Base-by-base conservation (phyloP, 2,113 vertebrate genomes). In the Petroica traversi region DNA sequence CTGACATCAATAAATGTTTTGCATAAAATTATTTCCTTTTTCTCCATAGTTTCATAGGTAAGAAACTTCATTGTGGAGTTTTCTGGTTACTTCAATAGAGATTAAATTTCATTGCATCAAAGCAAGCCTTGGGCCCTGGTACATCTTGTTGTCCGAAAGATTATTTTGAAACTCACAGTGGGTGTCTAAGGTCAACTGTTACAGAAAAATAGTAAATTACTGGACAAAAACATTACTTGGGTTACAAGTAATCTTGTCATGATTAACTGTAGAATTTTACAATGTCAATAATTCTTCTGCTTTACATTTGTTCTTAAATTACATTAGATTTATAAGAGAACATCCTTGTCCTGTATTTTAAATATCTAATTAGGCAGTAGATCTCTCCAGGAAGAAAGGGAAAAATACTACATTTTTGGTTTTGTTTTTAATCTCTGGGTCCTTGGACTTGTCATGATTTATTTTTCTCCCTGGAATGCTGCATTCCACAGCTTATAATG, bases 401-500 rank as follows among this genome's bases (percentile, higher is more conserved):
- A 62, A 58, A 89, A 64, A 36, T 59, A 41, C 28, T 55, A 34
- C 22, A 59, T 84, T 89, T 68, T 79, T 82, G 9, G 66, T 88
- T 88, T 93, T 82, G 58, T 40, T 96, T 78, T 92, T 74, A 45
- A 54, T 85, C 49, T 75, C 34, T 58, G 29, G 24, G 76, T 92
- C 85, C 57, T 95, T 95, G 75, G 57, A 4, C 63, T 74, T 78
- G 67, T 87, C 12, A 4, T 79, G 81, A 95, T 96, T 94, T 93
- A 85, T 92, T 93, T 87, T 94, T 75, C 85, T 88, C 54, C 66
- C 57, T 92, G 85, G 95, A 95, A 95, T 2, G 0, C 89, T 66
- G 48, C 94, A 97, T 97, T 97, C 95, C 81, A 76, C 45, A 89
- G n/a, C 72, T 89, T 88, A 78, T 96, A 96, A 97, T 88, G 54